phyloP scores from a whole-genome alignment of 2,797 vertebrate genomes.

The Macrochelys suwanniensis region DNA sequence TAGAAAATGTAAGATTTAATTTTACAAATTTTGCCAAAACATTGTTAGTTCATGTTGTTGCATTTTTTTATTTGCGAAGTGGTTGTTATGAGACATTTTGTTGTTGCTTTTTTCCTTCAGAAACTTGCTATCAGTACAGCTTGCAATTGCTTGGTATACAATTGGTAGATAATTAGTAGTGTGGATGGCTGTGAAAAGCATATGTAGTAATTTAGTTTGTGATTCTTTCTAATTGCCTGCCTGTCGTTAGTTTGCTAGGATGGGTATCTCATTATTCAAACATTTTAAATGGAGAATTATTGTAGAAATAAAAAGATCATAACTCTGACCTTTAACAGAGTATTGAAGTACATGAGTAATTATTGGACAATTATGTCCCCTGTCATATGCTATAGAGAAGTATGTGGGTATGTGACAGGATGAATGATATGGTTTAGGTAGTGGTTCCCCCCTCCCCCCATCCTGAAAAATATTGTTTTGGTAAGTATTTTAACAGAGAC shows the following conservation, averaged over 20 bases:
- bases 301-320: constrained; percentile 23
- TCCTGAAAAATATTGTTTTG: not conserved
- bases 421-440: not conserved
- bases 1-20: not conserved
- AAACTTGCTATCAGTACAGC: constrained; percentile 45
- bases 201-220: constrained; percentile 64
- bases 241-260: constrained; percentile 27
- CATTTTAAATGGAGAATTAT: constrained; percentile 12
- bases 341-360: not conserved
- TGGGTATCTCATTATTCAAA: constrained; percentile 47
- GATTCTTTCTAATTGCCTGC: constrained; percentile 64
- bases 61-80: constrained; percentile 31
- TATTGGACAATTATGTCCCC: not conserved
- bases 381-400: not conserved
- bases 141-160: constrained; percentile 51
- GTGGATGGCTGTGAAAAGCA: constrained; percentile 58
- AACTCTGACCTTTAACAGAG: not conserved
- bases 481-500: not conserved
- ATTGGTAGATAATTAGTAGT: constrained; percentile 66
- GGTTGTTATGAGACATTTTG: constrained; percentile 30
- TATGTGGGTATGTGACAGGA: not conserved
- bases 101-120: not conserved
- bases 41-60: constrained; percentile 8
- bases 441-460: not conserved
- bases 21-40: not conserved